These are phyloP conservation scores for Araneus ventricosus DNA, from an alignment of 1,140 invertebrate species.

Conservation along the genomic window DNA sequence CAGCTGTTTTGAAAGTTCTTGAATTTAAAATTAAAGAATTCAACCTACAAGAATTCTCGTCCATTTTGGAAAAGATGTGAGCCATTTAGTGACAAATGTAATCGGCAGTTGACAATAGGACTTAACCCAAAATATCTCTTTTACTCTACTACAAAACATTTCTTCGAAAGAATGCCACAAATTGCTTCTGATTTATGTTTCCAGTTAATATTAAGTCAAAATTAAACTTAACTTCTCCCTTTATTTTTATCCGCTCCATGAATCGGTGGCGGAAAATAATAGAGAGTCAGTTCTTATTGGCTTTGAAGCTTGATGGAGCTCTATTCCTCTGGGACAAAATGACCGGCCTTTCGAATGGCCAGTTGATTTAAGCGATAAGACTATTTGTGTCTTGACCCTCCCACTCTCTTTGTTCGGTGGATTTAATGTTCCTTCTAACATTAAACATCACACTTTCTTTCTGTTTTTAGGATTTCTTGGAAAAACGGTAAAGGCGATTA, in stretches of 20 bases:
- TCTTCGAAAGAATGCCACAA: neutral
- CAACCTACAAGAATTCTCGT: too few relatives aligned
- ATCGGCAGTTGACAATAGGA: too few relatives aligned
- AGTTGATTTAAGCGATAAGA: conserved; percentile 64
- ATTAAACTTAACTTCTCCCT: neutral
- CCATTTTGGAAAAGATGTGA: too few relatives aligned
- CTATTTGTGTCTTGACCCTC: conserved; percentile 1
- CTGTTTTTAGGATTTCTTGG: neutral
- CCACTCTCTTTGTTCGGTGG: conserved; percentile 11
- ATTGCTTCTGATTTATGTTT: conserved; percentile 17
- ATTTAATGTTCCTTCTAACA: conserved; percentile 39
- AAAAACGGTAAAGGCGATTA: too few relatives aligned
- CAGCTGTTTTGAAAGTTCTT: too few relatives aligned
- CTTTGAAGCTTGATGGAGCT: neutral
- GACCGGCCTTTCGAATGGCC: conserved; percentile 34
- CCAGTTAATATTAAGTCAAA: neutral
- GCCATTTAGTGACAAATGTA: too few relatives aligned
- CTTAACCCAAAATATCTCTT: too few relatives aligned
- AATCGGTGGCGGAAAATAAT: conserved; percentile 5
- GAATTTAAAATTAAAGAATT: too few relatives aligned
- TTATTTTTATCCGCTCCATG: neutral
- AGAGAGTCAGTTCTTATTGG: conserved; percentile 21
- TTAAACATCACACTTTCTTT: conserved; percentile 30
- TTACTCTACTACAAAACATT: neutral
- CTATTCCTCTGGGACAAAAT: conserved; percentile 28